Base-by-base conservation (phyloP, 2,888 invertebrate genomes). In the Leptarthrus brevirostris region DNA sequence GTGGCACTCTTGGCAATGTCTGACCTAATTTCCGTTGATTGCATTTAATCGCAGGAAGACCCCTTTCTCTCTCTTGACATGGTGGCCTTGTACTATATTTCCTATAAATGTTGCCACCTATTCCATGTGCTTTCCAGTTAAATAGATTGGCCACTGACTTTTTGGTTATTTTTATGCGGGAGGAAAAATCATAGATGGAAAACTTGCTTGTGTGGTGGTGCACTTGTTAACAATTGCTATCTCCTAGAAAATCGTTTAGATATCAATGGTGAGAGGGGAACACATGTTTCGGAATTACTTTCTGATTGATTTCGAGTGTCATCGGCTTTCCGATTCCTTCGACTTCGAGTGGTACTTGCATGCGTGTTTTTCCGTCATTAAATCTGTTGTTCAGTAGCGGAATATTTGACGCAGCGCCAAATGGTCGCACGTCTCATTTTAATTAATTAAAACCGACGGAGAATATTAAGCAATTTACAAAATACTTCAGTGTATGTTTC, bases 1-100 rank as follows among this genome's bases (percentile, higher is more conserved):
- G 26, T 47, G 64, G 47, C 61, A 24, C 64, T 24, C 22, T 40
- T 36, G 8, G 12, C 10, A 10, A 20, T 40, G 40, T 40, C 64
- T 64, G 64, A 64, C 64, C 64, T 24, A 64, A 64, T 64, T 64
- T 49, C 40, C 12, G 44, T 8, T 64, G 64, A 64, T 64, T 64
- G 64, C 64, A 64, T 14, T 64, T 64, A 64, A 64, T 64, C 24
- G 47, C 47, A n/a, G n/a, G 64, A 47, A 36, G 4, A 44, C 64
- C 64, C 16, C 44, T 64, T 61, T 61, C 16, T 44, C 44, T 20
- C 8, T 40, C 24, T n/a, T 49, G 20, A 1, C 18, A 3, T 16
- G 26, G 16, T 24, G 49, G 30, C 49, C 49, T 49, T 69, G 49
- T 30, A 26, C 49, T 69, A 69, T 52, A 69, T 69, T 30, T 16